Evolutionary conservation across 2,888 invertebrate species (phyloP), one percentile per base, ranked within the genome.

Genomic region (Mesodorylaimus sp.): DNA sequence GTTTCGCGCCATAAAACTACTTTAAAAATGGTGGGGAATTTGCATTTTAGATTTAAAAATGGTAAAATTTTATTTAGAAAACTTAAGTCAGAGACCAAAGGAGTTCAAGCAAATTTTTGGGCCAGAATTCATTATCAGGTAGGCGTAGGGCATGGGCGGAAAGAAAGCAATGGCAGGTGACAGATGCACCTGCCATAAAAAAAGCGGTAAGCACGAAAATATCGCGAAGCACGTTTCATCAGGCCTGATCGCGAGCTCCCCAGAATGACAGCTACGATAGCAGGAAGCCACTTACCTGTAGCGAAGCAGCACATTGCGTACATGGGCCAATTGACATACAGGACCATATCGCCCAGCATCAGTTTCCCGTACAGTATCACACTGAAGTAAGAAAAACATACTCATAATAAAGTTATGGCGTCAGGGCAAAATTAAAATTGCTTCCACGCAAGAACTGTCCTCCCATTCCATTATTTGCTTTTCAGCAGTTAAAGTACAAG

Each of bases 291-390:
- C 47, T 7, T 7, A 47, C 47, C 49, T 19, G 49, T 47, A 10
- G 49, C 5, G 37, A 48, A 48, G 25, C 49, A 48, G 36, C 44
- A 42, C 2, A 48, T 27, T 5, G 5, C 45, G 27, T 47, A 48
- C 25, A 32, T 13, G 2, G 45, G 27, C 49, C 43, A 25, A 48
- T 48, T 48, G n/a, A 16, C n/a, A 39, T 47, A 42, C 3, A 7
- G 19, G 10, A 48, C 21, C 45, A 48, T 45, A 21, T 48, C 49
- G 10, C 47, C 16, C 47, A 23, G 47, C 49, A 48, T 48, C 23
- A 47, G 26, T 3, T 48, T n/a, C 5, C 45, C 16, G 21, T 48
- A 48, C 16, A 48, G 3, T 3, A 47, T 7, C 7, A 48, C 21
- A 26, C 49, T 48, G 23, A 16, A 48, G n/a, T n/a, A 10, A 16